Evolutionary conservation across 1,140 invertebrate genomes (phyloP), one percentile per base, ranked within the genome.

Genomic region (Drosophila kanapiae): DNA sequence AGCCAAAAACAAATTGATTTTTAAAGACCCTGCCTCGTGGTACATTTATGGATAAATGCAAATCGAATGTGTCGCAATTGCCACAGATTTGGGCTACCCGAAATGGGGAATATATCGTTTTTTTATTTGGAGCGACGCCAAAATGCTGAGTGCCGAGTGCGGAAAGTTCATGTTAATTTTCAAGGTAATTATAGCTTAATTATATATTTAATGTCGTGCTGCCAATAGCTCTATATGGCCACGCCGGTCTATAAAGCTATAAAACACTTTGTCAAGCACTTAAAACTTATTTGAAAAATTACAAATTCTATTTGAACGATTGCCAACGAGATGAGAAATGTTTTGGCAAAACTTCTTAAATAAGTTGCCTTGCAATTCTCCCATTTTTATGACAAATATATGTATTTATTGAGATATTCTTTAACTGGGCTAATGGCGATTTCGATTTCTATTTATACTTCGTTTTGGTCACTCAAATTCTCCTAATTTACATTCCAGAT

Each of bases 111-210:
- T 42, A 35, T 31, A 35, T 23, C 43, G 13, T 27, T 31, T 31
- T 29, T 75, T 81, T n/a, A n/a, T n/a, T 82, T 82, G 78, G 69
- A 38, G 53, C 43, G 79, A 75, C 82, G 78, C 82, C 75, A 67
- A 86, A 82, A 48, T 61, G 70, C 18, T 37, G 61, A 62, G 42
- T 62, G 75, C 23, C 35, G 61, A 59, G 42, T 63, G 76, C 83
- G 60, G 60, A 83, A 83, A 88, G 53, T 45, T 38, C 57, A 87
- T 87, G 84, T 75, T 84, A 90, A 87, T 87, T 80, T 56, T 74
- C 63, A 84, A 87, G 80, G 76, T 80, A 87, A 88, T 87, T 86
- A 88, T 70, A 65, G 54, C 63, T 70, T 88, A 77, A 87, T 80
- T 68, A 78, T 78, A 57, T 80, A 67, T 80, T 79, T 56, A 74